Percentiles rank a stretch among this genome's conserved stretches.
phyloP scores from a whole-genome alignment of 2,888 invertebrate species.

The Aradus depressus region DNA sequence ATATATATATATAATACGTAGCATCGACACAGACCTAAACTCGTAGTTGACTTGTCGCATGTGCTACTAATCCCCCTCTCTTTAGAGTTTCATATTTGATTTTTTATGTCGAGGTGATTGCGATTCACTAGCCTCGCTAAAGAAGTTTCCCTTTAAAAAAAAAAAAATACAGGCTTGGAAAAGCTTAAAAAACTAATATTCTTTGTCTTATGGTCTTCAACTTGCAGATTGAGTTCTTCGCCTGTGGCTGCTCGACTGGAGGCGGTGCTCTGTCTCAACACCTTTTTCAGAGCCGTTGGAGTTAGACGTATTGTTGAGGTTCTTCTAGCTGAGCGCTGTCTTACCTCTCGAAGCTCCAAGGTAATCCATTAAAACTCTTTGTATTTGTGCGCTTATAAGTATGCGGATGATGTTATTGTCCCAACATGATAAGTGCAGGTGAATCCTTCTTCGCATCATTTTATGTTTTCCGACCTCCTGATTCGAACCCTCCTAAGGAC shows the following conservation, averaged over 20 bases:
- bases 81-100: no score
- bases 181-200: neutral
- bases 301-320: conserved; percentile 39
- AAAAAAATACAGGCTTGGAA: no score
- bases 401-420: no score
- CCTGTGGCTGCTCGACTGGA: conserved; percentile 25
- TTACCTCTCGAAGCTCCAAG: conserved; percentile 31
- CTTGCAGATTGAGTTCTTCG: conserved; percentile 24
- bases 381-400: no score
- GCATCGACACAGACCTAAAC: no score
- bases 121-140: no score
- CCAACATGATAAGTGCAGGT: neutral
- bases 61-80: no score
- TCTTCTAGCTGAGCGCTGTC: conserved; percentile 30
- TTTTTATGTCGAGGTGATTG: no score
- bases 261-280: conserved; percentile 29
- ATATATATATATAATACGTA: no score
- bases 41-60: no score
- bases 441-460: neutral
- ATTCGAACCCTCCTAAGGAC: neutral
- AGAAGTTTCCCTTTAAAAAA: no score
- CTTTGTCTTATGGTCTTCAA: neutral
- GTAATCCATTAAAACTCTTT: no score
- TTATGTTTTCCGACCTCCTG: neutral
- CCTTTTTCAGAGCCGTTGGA: conserved; percentile 39